Conservation (phyloP, 2,113 vertebrate species). For the Condylura cristata region DNA sequence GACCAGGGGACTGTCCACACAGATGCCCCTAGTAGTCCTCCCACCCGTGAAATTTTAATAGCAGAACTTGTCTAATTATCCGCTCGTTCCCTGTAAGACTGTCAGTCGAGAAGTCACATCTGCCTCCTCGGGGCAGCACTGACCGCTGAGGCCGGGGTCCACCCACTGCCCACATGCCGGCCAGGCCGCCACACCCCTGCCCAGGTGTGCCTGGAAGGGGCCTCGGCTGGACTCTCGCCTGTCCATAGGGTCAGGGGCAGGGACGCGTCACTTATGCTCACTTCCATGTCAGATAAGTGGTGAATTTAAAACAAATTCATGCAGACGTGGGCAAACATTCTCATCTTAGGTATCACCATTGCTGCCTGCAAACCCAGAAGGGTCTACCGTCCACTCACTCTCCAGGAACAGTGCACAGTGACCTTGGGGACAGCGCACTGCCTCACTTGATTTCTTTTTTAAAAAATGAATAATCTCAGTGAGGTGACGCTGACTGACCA, state of each 20-base stretch:
- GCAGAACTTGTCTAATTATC: neutral
- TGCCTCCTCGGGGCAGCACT: neutral
- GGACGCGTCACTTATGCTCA: neutral
- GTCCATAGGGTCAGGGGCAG: neutral
- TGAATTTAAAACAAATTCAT: neutral
- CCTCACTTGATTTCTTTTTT: neutral
- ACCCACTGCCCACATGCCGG: no score
- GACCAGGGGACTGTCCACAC: neutral
- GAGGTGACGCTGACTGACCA: no score
- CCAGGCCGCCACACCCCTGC: no score
- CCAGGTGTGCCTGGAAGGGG: no score
- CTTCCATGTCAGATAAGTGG: neutral
- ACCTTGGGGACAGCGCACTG: neutral
- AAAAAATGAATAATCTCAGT: no score
- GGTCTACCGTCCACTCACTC: neutral
- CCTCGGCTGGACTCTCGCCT: no score
- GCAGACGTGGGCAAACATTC: neutral
- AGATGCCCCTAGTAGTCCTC: neutral
- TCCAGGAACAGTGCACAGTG: neutral
- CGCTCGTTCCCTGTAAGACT: neutral
- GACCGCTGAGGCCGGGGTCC: no score
- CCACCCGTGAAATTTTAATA: neutral
- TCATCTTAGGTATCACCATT: neutral
- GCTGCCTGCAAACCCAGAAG: no score
- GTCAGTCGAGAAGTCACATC: neutral